Evolutionary conservation across 1,140 invertebrate genomes (phyloP).

Genomic region (Melipona quadrifasciata): DNA sequence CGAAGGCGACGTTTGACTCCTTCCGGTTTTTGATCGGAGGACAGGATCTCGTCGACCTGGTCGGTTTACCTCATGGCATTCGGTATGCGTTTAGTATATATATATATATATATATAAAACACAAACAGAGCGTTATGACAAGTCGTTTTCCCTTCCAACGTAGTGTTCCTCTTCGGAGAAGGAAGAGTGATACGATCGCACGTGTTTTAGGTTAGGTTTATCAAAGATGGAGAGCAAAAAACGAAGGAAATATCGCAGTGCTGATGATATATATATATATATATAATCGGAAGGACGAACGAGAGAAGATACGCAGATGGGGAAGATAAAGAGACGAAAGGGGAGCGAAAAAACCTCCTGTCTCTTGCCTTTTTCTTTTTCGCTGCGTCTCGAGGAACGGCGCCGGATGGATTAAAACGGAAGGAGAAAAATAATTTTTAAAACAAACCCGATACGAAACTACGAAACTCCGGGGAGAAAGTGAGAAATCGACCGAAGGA

Average conservation of each 20-base stretch:
- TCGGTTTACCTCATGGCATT: slow-evolving; percentile 56
- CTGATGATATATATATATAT: no score
- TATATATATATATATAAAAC: slow-evolving; percentile 57
- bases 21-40: slow-evolving; percentile 1
- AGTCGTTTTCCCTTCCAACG: no score
- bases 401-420: background rate
- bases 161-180: no score
- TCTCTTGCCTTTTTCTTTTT: slow-evolving; percentile 35
- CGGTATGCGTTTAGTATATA: slow-evolving; percentile 73
- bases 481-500: background rate
- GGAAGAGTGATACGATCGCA: no score
- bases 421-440: background rate
- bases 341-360: background rate
- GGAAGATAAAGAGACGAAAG: slow-evolving; percentile 12
- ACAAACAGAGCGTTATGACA: no score
- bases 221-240: no score
- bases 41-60: slow-evolving; percentile 15
- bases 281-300: background rate
- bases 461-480: background rate
- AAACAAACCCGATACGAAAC: no score
- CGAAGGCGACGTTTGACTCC: background rate
- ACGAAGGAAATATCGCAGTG: no score
- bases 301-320: background rate
- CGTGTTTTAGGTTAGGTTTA: no score
- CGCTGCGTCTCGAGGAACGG: slow-evolving; percentile 24